A percentile compares a stretch with the other conserved stretches of the same genome.
These are phyloP conservation scores for Sparidentex hasta DNA, from an alignment of 2,797 vertebrate species.

Conservation along the genomic window DNA sequence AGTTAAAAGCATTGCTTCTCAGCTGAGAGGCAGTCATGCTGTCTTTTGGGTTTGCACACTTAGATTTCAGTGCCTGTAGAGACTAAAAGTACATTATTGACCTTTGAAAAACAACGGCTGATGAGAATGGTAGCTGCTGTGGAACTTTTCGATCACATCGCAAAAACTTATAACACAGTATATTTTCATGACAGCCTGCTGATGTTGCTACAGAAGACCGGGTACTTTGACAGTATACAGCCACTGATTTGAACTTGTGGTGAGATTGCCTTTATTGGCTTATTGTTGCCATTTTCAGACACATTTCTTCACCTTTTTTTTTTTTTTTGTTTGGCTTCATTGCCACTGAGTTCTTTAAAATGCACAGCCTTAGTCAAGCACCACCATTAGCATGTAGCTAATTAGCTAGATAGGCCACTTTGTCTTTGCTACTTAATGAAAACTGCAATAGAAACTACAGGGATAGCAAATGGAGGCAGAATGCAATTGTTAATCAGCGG, in stretches of 20 bases:
- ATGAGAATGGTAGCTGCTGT: neutral
- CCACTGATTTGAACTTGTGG: neutral
- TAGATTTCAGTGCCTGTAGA: neutral
- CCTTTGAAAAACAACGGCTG: neutral
- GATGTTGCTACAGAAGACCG: neutral
- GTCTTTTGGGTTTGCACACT: neutral
- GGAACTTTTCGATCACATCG: neutral
- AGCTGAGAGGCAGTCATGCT: neutral
- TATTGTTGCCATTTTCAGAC: neutral
- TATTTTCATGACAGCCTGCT: neutral
- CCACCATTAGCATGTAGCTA: neutral
- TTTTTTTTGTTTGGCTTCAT: neutral
- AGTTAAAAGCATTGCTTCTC: slow-evolving; percentile 3
- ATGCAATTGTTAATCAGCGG: neutral
- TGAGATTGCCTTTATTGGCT: neutral
- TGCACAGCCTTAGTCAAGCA: neutral
- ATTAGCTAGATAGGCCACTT: neutral
- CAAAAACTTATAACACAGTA: neutral
- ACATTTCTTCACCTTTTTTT: neutral
- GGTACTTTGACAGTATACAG: neutral
- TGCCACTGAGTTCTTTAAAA: neutral
- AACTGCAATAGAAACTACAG: neutral
- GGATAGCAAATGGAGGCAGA: neutral
- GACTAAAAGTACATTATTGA: neutral
- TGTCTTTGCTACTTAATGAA: slow-evolving; percentile 9